Evolutionary conservation across 2,888 invertebrate species (phyloP).

Genomic region (Limnephilus lunatus): DNA sequence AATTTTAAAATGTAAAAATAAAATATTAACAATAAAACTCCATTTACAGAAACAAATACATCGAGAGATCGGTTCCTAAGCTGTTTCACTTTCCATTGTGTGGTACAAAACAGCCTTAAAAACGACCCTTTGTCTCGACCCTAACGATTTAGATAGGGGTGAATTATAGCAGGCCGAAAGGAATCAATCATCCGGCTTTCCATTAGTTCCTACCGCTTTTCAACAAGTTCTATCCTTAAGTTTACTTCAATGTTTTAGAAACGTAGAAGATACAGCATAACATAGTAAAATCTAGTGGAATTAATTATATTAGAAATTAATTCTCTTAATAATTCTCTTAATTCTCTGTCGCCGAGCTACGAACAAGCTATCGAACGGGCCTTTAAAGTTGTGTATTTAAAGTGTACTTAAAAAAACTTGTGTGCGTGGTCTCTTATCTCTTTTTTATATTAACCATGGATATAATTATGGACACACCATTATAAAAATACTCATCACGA

Average conservation of each 20-base stretch:
- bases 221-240: neutral
- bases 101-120: neutral
- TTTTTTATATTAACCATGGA: no score
- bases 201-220: neutral
- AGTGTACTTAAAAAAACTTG: no score
- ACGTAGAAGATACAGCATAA: neutral
- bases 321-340: no score
- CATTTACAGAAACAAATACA: neutral
- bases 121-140: neutral
- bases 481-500: no score
- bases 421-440: no score
- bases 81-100: neutral
- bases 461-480: no score
- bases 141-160: neutral
- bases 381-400: no score
- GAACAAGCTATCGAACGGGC: no score
- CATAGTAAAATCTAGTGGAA: no score
- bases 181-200: neutral
- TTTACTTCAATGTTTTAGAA: neutral
- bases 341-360: no score
- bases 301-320: no score
- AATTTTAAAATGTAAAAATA: no score
- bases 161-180: neutral
- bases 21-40: neutral
- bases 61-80: neutral